phyloP scores from a whole-genome alignment of 2,888 invertebrate species.

The Volucella zonaria region DNA sequence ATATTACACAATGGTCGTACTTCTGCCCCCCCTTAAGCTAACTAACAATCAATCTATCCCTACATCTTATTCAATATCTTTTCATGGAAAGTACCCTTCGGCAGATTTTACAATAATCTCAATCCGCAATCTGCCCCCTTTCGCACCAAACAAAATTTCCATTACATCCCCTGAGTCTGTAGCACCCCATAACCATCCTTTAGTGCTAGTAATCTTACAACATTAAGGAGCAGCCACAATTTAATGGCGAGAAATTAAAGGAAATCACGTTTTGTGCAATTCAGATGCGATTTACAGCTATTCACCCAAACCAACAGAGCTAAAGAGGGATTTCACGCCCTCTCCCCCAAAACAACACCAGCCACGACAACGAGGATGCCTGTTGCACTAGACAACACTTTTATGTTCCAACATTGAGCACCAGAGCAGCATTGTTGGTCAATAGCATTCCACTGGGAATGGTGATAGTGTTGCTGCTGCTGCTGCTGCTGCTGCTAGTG shows the following conservation, averaged over 20 bases:
- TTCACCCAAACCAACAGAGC: neutral
- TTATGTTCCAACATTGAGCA: neutral
- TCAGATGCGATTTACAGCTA: constrained; percentile 47
- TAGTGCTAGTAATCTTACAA: constrained; percentile 32
- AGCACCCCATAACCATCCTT: constrained; percentile 24
- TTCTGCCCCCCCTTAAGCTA: too few species aligned
- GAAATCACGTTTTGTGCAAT: constrained; percentile 58
- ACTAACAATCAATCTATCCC: too few species aligned
- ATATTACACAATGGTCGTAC: too few species aligned
- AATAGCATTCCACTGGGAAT: constrained; percentile 16
- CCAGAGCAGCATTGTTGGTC: constrained; percentile 5
- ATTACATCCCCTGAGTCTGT: too few species aligned
- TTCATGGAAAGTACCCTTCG: too few species aligned
- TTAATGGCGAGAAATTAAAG: constrained; percentile 62
- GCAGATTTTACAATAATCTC: too few species aligned
- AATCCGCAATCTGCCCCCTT: too few species aligned
- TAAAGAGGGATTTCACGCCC: neutral
- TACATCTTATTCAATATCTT: too few species aligned
- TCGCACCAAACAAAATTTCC: too few species aligned
- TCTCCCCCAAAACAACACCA: neutral
- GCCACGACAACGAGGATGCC: constrained; percentile 23
- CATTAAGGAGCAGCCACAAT: constrained; percentile 26
- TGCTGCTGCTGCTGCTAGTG: constrained; percentile 27
- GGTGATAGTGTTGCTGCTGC: neutral
- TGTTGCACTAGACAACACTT: constrained; percentile 38